Evolutionary conservation across 2,888 invertebrate species (phyloP), one percentile per base, ranked within the genome.

Genomic region (Orgyia antiqua): DNA sequence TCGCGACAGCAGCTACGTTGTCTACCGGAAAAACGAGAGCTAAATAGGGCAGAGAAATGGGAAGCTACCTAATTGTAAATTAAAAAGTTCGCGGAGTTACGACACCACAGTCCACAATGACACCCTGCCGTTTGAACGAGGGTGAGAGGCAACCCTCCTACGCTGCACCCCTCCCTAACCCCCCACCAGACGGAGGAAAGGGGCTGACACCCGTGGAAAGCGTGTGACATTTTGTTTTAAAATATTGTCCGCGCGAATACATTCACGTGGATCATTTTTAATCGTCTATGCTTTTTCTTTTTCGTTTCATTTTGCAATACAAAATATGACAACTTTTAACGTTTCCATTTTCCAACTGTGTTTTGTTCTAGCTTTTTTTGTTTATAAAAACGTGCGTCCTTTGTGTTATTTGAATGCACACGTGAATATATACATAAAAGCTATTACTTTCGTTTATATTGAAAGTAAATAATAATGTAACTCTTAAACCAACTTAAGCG

Each of bases 41-140:
- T 86, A 84, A 84, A 86, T 84, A 84, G 83, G 83, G 73, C 83
- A 83, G 80, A 80, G 83, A 84, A 83, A 84, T 83, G 84, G 78
- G 83, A 83, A 82, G 83, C 84, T 84, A 84, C 83, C 83, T 86
- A 84, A 86, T 86, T 84, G 84, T 86, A 86, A 86, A 86, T 86
- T 86, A 86, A 86, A 86, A 86, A 86, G 84, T 86, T 86, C 83
- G 82, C 78, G 72, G 77, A 86, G 84, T 84, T 84, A 86, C 84
- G 79, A 84, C 83, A 83, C 84, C 84, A 83, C 84, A 84, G 84
- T 84, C 84, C 82, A 83, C 83, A 84, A 76, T 79, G 82, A 83
- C 84, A 78, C 82, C 80, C 80, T 62, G 61, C 58, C 53, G 61
- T 62, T 55, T 55, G 67, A 44, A 43, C 48, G 58, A 61, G 60